A percentile compares a stretch with the other conserved stretches of the same genome.
phyloP scores from a whole-genome alignment of 23 tunicate species.

The Trididemnum clinides region DNA sequence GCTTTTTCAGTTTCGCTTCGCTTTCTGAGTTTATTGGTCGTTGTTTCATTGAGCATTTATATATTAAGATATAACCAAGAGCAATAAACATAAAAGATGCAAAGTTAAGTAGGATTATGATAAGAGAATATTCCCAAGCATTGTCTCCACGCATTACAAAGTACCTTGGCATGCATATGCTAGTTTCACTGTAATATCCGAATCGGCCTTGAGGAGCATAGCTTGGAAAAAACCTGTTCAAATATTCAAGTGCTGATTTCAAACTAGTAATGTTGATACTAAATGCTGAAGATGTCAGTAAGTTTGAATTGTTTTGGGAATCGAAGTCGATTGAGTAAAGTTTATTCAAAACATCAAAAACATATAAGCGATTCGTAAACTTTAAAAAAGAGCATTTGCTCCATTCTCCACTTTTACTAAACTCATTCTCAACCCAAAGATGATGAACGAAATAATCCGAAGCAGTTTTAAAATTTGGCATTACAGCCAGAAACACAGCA shows the following conservation, averaged over 20 bases:
- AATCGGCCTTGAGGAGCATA: slow-evolving; percentile 38
- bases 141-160: slow-evolving; percentile 6
- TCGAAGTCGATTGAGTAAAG: too few species aligned
- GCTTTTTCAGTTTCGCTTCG: background rate
- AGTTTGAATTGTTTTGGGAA: too few species aligned
- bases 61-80: slow-evolving; percentile 1
- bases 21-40: background rate
- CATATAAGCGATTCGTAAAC: slow-evolving; percentile 9
- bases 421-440: slow-evolving; percentile 12
- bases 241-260: background rate
- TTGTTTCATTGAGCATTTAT: background rate
- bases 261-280: background rate
- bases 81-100: slow-evolving; percentile 8
- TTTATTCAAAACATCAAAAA: too few species aligned
- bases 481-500: background rate
- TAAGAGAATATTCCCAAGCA: slow-evolving; percentile 39
- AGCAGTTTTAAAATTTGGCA: background rate
- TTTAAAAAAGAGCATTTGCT: background rate
- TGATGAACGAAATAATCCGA: slow-evolving; percentile 9
- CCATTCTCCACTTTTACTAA: background rate
- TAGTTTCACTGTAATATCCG: slow-evolving; percentile 51
- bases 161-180: slow-evolving; percentile 48
- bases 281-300: background rate
- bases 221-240: too few species aligned
- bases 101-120: slow-evolving; percentile 38